Evolutionary conservation across 2,113 vertebrate species (phyloP).

Genomic region (Callorhinus ursinus): DNA sequence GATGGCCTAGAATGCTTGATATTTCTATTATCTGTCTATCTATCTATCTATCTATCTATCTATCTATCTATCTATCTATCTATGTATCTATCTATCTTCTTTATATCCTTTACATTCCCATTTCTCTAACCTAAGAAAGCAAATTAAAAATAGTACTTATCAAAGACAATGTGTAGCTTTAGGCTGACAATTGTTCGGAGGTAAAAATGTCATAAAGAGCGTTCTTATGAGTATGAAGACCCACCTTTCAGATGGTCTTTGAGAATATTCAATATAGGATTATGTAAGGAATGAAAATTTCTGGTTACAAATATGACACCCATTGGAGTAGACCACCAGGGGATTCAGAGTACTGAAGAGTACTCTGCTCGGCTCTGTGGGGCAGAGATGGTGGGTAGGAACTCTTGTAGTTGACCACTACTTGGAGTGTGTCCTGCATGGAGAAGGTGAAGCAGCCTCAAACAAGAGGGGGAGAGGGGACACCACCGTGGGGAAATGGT

Average conservation of each 20-base stretch:
- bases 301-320: background rate
- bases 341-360: too few species aligned
- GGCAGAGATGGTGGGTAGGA: background rate
- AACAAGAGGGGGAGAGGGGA: background rate
- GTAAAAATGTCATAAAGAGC: conserved; percentile 40
- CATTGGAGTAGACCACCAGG: background rate
- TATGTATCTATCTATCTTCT: background rate
- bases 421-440: background rate
- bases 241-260: background rate
- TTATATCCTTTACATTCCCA: background rate
- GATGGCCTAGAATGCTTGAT: conserved; percentile 50
- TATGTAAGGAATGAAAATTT: background rate
- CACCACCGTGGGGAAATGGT: accelerated
- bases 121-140: conserved; percentile 38
- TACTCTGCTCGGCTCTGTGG: background rate
- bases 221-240: background rate
- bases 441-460: background rate
- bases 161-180: conserved; percentile 56
- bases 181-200: conserved; percentile 70
- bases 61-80: background rate
- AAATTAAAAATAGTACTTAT: conserved; percentile 63
- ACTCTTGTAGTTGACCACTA: background rate
- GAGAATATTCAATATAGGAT: background rate
- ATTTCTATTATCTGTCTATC: background rate
- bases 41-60: background rate